Evolutionary conservation across 2,113 vertebrate species (phyloP), one percentile per base, ranked within the genome.

Genomic region (Rhinoderma darwinii): DNA sequence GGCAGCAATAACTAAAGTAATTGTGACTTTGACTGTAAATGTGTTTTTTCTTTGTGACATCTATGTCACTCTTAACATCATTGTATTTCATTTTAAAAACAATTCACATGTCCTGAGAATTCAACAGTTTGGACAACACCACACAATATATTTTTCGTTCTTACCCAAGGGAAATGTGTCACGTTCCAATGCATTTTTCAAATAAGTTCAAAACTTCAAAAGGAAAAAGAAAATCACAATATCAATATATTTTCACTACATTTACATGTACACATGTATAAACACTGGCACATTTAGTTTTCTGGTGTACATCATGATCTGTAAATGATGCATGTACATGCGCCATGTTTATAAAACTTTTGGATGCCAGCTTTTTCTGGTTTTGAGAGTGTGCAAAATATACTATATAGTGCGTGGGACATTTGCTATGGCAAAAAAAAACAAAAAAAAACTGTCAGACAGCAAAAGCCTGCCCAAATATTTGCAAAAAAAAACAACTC

Each of bases 11-110:
- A 41, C 54, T 50, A 43, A 81, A 43, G 54, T 81, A n/a, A 81
- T 61, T 43, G 35, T 61, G 54, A 81, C 56, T 35, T 77, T 63
- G 25, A 61, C 25, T 43, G 78, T 56, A 56, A 81, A 43, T 63
- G 35, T 81, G 14, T 59, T 80, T 80, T n/a, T 44, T 41, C 78
- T 54, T 81, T 81, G 35, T 63, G 54, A 81, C 47, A 81, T 63
- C 6, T 81, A n/a, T 63, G 37, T 81, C 78, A 61, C 39, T 81
- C 50, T 61, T 63, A 61, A 41, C 54, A 43, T 63, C 74, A 63
- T 27, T 43, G 54, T n/a, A 63, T 44, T 50, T 51, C 27, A 43
- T 81, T 27, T 18, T 27, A 2, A 37, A 41, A 81, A 6, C 37
- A 63, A 61, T 41, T 61, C 22, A 59, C 30, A 61, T 80, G 22